Conservation (phyloP, 2,888 invertebrate genomes). For the Molorchus minor region DNA sequence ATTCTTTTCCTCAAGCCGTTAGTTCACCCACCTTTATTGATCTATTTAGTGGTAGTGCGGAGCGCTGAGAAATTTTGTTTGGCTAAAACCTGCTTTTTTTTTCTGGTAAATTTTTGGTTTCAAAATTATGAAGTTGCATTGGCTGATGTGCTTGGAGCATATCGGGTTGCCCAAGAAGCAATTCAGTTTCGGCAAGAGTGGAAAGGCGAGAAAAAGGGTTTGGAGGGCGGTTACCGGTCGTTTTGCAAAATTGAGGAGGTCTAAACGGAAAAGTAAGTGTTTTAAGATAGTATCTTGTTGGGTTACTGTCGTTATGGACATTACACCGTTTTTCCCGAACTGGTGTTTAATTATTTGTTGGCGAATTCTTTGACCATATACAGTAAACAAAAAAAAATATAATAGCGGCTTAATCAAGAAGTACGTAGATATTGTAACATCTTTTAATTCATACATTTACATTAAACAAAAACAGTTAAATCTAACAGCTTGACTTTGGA, state of each 20-base stretch:
- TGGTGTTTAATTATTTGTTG: too few species aligned
- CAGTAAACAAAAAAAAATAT: too few species aligned
- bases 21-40: neutral
- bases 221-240: slow-evolving; percentile 38
- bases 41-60: neutral
- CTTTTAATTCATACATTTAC: too few species aligned
- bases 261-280: slow-evolving; percentile 12
- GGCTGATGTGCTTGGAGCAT: slow-evolving; percentile 48
- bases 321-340: too few species aligned
- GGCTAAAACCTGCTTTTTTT: slow-evolving; percentile 1
- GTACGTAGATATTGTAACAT: too few species aligned
- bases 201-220: slow-evolving; percentile 24
- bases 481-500: too few species aligned
- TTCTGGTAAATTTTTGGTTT: neutral
- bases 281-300: neutral
- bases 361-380: too few species aligned
- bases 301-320: neutral
- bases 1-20: slow-evolving; percentile 6
- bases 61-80: slow-evolving; percentile 2
- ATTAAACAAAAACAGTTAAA: too few species aligned
- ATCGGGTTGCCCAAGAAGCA: slow-evolving; percentile 33
- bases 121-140: slow-evolving; percentile 52
- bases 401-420: too few species aligned
- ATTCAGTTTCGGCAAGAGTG: slow-evolving; percentile 11
- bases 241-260: slow-evolving; percentile 20